Percentiles rank a stretch among this genome's conserved stretches.
These are phyloP conservation scores for Laterallus jamaicensis DNA, from an alignment of 2,113 vertebrate species.

Conservation along the genomic window DNA sequence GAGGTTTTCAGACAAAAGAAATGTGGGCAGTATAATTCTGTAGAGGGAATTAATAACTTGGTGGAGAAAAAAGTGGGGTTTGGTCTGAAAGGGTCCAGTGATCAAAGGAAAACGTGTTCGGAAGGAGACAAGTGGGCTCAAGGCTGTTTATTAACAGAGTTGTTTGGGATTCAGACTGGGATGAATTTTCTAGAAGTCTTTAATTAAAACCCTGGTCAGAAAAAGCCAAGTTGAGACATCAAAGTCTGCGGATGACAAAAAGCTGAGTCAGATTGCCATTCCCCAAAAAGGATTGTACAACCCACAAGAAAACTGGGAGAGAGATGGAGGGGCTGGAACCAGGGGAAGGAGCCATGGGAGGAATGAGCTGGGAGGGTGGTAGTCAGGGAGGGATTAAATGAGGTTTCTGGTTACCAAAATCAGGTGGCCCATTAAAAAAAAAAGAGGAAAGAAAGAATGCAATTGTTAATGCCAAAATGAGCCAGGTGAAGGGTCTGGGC, in stretches of 20 bases:
- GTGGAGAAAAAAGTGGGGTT: not conserved
- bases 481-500: not conserved
- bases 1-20: not conserved
- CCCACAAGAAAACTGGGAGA: not conserved
- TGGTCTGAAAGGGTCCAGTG: not conserved
- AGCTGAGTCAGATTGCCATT: not conserved
- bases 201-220: not conserved
- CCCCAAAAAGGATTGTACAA: not conserved
- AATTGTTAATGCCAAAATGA: not conserved
- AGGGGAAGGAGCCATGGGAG: not conserved
- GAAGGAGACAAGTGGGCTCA: not conserved
- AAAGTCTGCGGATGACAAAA: not conserved
- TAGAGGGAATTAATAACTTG: not conserved
- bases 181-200: not conserved
- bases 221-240: not conserved
- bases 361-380: not conserved
- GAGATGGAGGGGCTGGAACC: not conserved
- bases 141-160: not conserved
- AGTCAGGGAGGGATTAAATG: not conserved
- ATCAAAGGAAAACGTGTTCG: not conserved
- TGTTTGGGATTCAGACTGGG: not conserved
- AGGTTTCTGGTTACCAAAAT: not conserved
- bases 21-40: not conserved
- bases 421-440: not conserved
- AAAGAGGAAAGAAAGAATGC: fast-evolving